Evolutionary conservation across 2,888 invertebrate genomes (phyloP).

Genomic region (Nasonia oneida): DNA sequence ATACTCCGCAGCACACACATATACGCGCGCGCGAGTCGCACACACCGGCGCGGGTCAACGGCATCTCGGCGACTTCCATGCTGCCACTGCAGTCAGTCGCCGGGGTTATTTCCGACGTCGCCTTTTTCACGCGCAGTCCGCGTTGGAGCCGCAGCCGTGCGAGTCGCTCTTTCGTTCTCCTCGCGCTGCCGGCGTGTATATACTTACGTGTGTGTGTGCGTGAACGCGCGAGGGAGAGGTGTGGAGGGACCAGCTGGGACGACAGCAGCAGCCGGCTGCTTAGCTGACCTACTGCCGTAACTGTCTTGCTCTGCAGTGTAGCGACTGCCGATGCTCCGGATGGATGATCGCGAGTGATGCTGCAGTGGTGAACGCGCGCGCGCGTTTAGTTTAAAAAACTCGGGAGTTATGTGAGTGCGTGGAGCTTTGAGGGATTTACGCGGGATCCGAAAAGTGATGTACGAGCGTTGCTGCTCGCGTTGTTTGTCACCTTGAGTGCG

Average conservation of each 20-base stretch:
- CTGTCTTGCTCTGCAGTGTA: slow-evolving; percentile 1
- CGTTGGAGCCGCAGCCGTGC: neutral
- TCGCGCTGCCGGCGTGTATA: neutral
- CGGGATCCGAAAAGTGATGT: neutral
- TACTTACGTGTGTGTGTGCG: neutral
- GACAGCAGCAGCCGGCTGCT: neutral
- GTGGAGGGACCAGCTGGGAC: slow-evolving; percentile 27
- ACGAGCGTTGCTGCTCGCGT: neutral
- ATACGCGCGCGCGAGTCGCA: neutral
- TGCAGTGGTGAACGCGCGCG: neutral
- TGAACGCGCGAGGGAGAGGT: neutral
- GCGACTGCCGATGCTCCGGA: slow-evolving; percentile 4
- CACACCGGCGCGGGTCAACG: slow-evolving; percentile 73
- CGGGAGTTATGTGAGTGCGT: neutral
- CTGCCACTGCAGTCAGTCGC: neutral
- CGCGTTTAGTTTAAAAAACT: neutral
- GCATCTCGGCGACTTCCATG: slow-evolving; percentile 63
- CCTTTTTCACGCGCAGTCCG: slow-evolving; percentile 65
- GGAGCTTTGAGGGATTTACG: neutral
- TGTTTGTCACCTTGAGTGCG: neutral
- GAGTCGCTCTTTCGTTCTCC: slow-evolving; percentile 7
- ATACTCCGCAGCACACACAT: neutral
- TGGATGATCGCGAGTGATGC: slow-evolving; percentile 1
- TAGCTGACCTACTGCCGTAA: slow-evolving; percentile 24
- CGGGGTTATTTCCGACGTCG: slow-evolving; percentile 78